These are phyloP conservation scores for Carposina sasakii DNA, from an alignment of 1,140 invertebrate genomes.

Conservation along the genomic window DNA sequence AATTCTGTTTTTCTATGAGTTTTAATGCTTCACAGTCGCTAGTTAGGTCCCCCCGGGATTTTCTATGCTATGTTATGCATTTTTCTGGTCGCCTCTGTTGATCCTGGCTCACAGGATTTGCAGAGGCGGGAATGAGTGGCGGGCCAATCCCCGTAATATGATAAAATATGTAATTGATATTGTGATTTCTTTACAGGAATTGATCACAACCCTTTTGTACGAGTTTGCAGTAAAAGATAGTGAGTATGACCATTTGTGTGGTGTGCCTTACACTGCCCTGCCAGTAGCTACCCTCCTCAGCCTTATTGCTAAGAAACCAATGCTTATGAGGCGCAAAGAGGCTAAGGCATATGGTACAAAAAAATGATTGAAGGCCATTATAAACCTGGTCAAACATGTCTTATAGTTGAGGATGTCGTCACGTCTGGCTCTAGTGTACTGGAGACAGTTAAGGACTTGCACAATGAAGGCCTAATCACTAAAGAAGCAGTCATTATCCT, in stretches of 20 bases:
- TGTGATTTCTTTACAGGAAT: conserved; percentile 34
- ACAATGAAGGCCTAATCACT: conserved; percentile 81
- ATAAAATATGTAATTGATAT: too few relatives aligned
- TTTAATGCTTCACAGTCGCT: too few relatives aligned
- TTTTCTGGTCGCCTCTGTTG: too few relatives aligned
- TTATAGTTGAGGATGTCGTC: conserved; percentile 98
- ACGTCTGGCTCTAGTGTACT: conserved; percentile 95
- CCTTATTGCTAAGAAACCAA: conserved; percentile 81
- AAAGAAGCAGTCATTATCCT: conserved; percentile 89
- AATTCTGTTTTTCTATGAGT: too few relatives aligned
- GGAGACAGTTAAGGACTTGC: conserved; percentile 88
- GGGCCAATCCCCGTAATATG: too few relatives aligned
- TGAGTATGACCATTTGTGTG: conserved; percentile 85
- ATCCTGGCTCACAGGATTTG: too few relatives aligned
- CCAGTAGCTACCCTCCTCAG: conserved; percentile 93
- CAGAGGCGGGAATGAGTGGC: too few relatives aligned
- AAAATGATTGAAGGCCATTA: conserved; percentile 95
- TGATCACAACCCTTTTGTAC: conserved; percentile 79
- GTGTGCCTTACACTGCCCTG: conserved; percentile 97
- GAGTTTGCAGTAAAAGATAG: conserved; percentile 70
- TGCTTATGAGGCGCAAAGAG: conserved; percentile 93
- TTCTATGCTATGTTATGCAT: too few relatives aligned
- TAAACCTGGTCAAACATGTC: conserved; percentile 82
- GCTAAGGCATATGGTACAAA: conserved; percentile 96
- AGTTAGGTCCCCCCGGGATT: too few relatives aligned